phyloP scores from a whole-genome alignment of 64 coral and sea anemone species.

The Orbicella faveolata region DNA sequence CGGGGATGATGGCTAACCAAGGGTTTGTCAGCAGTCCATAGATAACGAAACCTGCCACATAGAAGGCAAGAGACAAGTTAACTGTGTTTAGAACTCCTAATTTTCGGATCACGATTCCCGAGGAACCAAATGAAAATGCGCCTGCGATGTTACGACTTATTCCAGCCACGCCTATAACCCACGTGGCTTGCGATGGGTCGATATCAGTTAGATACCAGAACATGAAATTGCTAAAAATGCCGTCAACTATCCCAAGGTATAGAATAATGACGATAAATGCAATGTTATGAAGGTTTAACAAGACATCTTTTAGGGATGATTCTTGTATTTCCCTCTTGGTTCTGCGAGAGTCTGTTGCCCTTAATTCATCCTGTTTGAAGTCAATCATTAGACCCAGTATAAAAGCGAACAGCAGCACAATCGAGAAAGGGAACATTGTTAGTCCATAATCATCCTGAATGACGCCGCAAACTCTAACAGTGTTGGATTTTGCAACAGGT shows the following conservation, averaged over 20 bases:
- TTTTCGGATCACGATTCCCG: conserved; percentile 4
- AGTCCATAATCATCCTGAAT: too few relatives aligned
- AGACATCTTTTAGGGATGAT: conserved; percentile 3
- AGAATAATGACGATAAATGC: conserved; percentile 28
- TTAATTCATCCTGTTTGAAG: neutral
- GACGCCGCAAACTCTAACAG: too few relatives aligned
- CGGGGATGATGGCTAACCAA: conserved; percentile 32
- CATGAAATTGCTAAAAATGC: too few relatives aligned
- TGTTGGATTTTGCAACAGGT: too few relatives aligned
- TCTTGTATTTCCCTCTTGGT: neutral
- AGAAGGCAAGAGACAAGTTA: neutral
- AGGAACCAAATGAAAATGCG: conserved; percentile 11
- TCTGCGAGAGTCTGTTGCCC: neutral
- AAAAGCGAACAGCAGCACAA: neutral
- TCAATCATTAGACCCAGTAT: neutral
- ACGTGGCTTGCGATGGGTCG: too few relatives aligned
- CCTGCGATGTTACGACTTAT: neutral
- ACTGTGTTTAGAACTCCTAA: conserved; percentile 29
- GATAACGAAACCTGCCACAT: conserved; percentile 9
- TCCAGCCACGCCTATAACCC: too few relatives aligned
- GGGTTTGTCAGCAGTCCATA: conserved; percentile 36
- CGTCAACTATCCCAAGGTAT: too few relatives aligned
- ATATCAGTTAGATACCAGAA: too few relatives aligned
- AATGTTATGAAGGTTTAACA: conserved; percentile 2
- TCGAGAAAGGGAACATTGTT: neutral